Evolutionary conservation across 2,888 invertebrate species (phyloP).

Genomic region (Acrobeloides nanus): DNA sequence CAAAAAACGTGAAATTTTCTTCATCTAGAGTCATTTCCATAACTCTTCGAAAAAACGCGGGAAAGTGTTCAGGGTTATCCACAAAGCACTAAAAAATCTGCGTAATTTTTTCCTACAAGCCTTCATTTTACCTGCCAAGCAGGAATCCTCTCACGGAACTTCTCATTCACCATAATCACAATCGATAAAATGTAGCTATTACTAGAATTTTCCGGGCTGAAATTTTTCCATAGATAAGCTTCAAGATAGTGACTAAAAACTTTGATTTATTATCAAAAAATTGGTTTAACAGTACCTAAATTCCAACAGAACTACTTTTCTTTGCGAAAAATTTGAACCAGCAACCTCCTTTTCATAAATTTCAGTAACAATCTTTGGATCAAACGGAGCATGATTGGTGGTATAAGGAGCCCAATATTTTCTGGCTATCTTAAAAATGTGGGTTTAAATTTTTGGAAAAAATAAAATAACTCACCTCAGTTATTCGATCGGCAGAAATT

Average conservation of each 20-base stretch:
- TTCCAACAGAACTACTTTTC: conserved; percentile 6
- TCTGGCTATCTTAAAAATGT: too few relatives aligned
- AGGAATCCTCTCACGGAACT: conserved; percentile 82
- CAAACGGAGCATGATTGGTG: conserved; percentile 31
- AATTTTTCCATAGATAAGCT: conserved; percentile 86
- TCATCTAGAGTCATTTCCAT: conserved; percentile 62
- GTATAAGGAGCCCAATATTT: too few relatives aligned
- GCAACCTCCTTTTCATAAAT: conserved; percentile 38
- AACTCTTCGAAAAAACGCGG: conserved; percentile 54
- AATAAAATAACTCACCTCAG: too few relatives aligned
- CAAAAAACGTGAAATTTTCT: conserved; percentile 58
- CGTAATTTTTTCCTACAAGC: conserved; percentile 6
- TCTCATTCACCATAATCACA: conserved; percentile 96
- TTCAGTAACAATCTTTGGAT: conserved; percentile 27
- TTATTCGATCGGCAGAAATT: too few relatives aligned
- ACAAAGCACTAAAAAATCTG: conserved; percentile 34
- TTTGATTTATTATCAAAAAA: not conserved
- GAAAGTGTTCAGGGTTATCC: conserved; percentile 49
- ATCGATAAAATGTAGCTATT: conserved; percentile 78
- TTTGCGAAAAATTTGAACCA: conserved; percentile 41
- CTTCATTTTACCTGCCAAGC: conserved; percentile 73
- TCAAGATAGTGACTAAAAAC: conserved; percentile 12
- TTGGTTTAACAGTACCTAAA: not conserved
- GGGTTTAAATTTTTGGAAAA: too few relatives aligned
- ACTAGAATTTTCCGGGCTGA: conserved; percentile 60